Percentiles rank a stretch among this genome's conserved stretches.
Evolutionary conservation across 2,797 vertebrate genomes (phyloP).

Genomic region (Lycodopsis pacificus): DNA sequence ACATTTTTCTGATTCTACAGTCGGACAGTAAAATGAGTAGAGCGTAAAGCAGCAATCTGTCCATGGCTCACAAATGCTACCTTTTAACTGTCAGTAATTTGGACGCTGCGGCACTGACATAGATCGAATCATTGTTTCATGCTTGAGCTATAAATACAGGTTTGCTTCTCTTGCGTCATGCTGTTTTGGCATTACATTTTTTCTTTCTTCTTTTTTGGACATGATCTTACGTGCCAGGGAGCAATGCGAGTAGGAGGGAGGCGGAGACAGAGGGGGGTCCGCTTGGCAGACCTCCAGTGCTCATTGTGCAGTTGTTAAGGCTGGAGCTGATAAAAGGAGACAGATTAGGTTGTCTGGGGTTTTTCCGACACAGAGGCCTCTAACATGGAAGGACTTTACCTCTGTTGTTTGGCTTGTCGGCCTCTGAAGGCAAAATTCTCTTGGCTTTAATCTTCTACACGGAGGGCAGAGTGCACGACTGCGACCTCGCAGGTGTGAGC

Average conservation of each 20-base stretch:
- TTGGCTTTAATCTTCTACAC: slow-evolving; percentile 31
- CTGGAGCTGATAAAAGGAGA: slow-evolving; percentile 43
- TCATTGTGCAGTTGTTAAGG: slow-evolving; percentile 41
- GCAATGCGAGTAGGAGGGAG: slow-evolving; percentile 1
- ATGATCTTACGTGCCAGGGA: slow-evolving; percentile 19
- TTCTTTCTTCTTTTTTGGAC: not conserved
- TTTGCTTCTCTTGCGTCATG: slow-evolving; percentile 12
- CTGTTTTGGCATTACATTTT: not conserved
- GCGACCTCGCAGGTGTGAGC: not conserved
- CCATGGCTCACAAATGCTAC: not conserved
- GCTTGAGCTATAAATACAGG: not conserved
- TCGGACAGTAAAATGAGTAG: not conserved
- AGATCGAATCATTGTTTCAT: not conserved
- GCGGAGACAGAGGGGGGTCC: slow-evolving; percentile 17
- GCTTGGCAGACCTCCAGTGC: slow-evolving; percentile 28
- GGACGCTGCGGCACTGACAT: not conserved
- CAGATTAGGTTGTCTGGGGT: slow-evolving; percentile 30
- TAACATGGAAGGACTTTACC: not conserved
- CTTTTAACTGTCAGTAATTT: not conserved
- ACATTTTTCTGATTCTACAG: slow-evolving; percentile 7
- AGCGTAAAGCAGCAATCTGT: slow-evolving; percentile 13
- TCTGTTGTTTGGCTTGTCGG: slow-evolving; percentile 3
- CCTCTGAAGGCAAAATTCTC: slow-evolving; percentile 30
- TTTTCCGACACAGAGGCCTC: slow-evolving; percentile 20
- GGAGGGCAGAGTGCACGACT: slow-evolving; percentile 9